phyloP scores from a whole-genome alignment of 2,797 vertebrate species.

The Syncerus caffer region DNA sequence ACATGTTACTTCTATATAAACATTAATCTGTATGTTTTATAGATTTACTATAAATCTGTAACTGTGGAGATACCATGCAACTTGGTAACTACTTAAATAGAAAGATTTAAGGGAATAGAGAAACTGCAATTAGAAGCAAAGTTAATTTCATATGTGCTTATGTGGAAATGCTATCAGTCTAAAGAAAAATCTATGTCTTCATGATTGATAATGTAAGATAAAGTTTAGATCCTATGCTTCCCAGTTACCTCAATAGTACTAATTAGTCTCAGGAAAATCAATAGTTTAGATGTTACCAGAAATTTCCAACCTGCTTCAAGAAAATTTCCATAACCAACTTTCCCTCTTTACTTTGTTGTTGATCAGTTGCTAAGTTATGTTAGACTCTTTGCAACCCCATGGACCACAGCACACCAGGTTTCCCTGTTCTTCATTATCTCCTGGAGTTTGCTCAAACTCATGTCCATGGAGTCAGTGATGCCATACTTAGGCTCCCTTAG shows the following conservation, averaged over 20 bases:
- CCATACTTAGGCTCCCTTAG: not conserved
- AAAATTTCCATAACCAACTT: not conserved
- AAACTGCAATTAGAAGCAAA: not conserved
- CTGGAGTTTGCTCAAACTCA: not conserved
- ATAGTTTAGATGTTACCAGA: not conserved
- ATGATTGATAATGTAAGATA: not conserved
- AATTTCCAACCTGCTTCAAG: not conserved
- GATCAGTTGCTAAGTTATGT: not conserved
- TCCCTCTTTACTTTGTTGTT: not conserved
- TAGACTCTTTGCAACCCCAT: not conserved
- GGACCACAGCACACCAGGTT: not conserved
- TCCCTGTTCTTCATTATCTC: not conserved
- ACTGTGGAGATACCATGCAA: not conserved
- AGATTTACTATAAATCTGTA: not conserved
- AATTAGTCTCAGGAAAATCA: not conserved
- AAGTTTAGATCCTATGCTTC: not conserved
- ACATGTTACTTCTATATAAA: not conserved
- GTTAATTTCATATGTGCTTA: conserved; percentile 3
- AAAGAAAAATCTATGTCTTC: not conserved
- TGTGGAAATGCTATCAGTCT: not conserved
- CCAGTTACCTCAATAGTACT: not conserved
- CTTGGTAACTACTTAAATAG: not conserved
- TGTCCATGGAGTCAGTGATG: fast-evolving
- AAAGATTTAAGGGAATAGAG: not conserved
- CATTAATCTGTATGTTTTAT: not conserved